Evolutionary conservation across 2,113 vertebrate species (phyloP), one percentile per base, ranked within the genome.

Genomic region (Acrocephalus arundinaceus): DNA sequence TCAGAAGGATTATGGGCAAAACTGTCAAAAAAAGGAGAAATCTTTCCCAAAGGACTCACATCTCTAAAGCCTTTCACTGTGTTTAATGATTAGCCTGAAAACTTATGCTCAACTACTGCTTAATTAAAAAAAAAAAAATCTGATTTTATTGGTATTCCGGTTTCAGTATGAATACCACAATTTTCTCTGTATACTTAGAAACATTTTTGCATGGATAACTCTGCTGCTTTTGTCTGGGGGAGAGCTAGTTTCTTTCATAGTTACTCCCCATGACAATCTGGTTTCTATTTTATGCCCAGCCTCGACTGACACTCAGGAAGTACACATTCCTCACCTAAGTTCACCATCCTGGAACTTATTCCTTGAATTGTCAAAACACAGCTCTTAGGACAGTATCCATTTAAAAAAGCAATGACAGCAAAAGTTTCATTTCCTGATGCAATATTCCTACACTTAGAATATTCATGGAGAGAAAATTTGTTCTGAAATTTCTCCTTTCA

Each of bases 281-380:
- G 22, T 77, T 37, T 5, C 15, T 61, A 28, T 16, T 68, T 87
- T 48, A 35, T 30, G 8, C 6, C 22, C 28, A 76, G 4, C 6
- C n/a, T 80, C 17, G 2, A 48, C 21, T 72, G 45, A 54, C 43
- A 45, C 17, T 6, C 72, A 63, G 54, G 30, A 74, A 68, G 9
- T 27, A 63, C 9, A 41, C 7, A n/a, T 63, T 75, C 5, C 1
- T 13, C 3, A 21, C 5, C 4, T 71, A 39, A 49, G 0, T 57
- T 83, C 9, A 16, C 9, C 0, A 1, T 71, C 21, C 22, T 63
- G 22, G 12, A 85, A 67, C 2, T 43, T 70, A 73, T 20, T 70
- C 3, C 10, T 58, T 31, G 19, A 52, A 27, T 65, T 35, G 4
- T 71, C 31, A 90, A 92, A 85, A 59, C 13, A 54, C 0, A 28